phyloP scores from a whole-genome alignment of 2,888 invertebrate species.

The Caenorhabditis sinica region DNA sequence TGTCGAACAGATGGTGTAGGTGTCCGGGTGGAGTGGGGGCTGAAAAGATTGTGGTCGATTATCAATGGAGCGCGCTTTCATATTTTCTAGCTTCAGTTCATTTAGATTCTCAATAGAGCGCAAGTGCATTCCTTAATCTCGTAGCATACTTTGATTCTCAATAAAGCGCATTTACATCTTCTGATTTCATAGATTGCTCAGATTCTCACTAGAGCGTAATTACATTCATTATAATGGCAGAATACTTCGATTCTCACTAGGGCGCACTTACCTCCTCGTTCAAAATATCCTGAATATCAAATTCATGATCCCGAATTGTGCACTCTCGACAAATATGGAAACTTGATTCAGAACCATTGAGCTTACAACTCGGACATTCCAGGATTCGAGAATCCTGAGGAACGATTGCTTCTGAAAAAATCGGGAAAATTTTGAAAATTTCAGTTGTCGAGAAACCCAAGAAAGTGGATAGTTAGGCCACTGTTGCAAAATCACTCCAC shows the following conservation, averaged over 20 bases:
- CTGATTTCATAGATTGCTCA: not conserved
- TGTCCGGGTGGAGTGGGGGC: slow-evolving; percentile 29
- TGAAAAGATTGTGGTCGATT: not conserved
- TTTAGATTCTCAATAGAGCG: no score
- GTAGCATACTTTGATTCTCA: no score
- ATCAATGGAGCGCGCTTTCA: not conserved
- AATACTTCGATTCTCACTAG: not conserved
- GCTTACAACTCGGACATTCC: slow-evolving; percentile 15
- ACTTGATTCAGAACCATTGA: slow-evolving; percentile 22
- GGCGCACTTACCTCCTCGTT: not conserved
- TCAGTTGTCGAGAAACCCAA: no score
- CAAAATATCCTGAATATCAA: slow-evolving; percentile 25
- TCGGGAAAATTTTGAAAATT: no score
- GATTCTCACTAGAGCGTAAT: not conserved
- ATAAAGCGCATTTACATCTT: not conserved
- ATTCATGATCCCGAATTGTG: slow-evolving; percentile 21
- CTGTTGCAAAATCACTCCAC: no score
- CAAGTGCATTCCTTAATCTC: no score
- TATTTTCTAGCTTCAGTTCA: no score
- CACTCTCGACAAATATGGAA: slow-evolving; percentile 57
- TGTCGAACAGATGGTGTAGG: slow-evolving; percentile 34
- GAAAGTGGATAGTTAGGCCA: not conserved
- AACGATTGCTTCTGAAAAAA: slow-evolving; percentile 29
- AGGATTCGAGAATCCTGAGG: slow-evolving; percentile 26
- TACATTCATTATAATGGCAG: no score